Evolutionary conservation across 2,888 invertebrate genomes (phyloP).

Genomic region (Vandiemenella viatica): DNA sequence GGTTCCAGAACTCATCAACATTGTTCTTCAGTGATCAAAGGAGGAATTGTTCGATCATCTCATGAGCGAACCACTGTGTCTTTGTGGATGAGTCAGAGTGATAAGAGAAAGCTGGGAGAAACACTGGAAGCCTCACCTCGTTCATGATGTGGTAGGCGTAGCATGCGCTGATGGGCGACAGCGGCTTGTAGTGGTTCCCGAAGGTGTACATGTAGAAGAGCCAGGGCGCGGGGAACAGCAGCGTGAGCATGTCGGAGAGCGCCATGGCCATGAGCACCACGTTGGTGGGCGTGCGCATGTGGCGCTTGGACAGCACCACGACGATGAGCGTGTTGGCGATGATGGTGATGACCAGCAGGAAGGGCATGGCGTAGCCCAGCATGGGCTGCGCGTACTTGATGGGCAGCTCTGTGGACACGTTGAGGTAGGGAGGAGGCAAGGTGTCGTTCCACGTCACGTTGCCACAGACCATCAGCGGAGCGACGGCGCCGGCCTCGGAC

Average conservation of each 20-base stretch:
- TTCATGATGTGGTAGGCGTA: slow-evolving; percentile 67
- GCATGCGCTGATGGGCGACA: slow-evolving; percentile 60
- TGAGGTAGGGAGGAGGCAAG: slow-evolving; percentile 25
- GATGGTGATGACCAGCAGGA: slow-evolving; percentile 73
- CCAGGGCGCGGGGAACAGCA: slow-evolving; percentile 80
- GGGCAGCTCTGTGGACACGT: slow-evolving; percentile 50
- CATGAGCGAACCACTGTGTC: too few species aligned
- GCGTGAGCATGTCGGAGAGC: slow-evolving; percentile 83
- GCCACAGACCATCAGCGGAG: slow-evolving; percentile 1
- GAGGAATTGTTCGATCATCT: too few species aligned
- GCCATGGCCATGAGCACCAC: slow-evolving; percentile 93
- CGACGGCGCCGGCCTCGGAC: not conserved
- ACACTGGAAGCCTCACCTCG: slow-evolving; percentile 36
- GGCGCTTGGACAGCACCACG: slow-evolving; percentile 71
- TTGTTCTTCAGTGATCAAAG: too few species aligned
- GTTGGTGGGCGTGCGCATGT: slow-evolving; percentile 87
- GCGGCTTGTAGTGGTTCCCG: slow-evolving; percentile 69
- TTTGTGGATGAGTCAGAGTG: too few species aligned
- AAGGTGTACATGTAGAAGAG: slow-evolving; percentile 85
- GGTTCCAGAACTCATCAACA: too few species aligned
- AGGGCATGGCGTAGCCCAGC: slow-evolving; percentile 67
- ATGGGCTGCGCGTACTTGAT: slow-evolving; percentile 50
- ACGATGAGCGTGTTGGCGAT: slow-evolving; percentile 83
- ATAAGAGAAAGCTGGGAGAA: slow-evolving; percentile 6
- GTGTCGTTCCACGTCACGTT: not conserved